Percentiles rank a stretch among this genome's conserved stretches.
phyloP scores from a whole-genome alignment of 2,888 invertebrate genomes.

The Blastobasis lacticolella region DNA sequence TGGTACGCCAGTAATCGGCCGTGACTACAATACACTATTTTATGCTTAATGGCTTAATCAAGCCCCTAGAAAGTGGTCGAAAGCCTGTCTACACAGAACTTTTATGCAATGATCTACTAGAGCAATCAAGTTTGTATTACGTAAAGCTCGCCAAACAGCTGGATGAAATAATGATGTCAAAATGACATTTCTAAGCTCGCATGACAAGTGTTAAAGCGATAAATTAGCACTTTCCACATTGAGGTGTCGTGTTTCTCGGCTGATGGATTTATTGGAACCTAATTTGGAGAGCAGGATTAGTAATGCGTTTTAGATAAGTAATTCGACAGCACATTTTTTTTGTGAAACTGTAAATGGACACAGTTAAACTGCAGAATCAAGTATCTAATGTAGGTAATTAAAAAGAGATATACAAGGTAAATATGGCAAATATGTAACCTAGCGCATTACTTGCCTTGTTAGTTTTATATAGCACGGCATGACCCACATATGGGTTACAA shows the following conservation, averaged over 20 bases:
- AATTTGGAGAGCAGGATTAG: not conserved
- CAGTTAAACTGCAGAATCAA: too few species aligned
- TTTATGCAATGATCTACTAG: constrained; percentile 36
- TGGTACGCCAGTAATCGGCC: constrained; percentile 32
- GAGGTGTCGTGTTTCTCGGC: not conserved
- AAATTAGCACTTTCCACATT: constrained; percentile 1
- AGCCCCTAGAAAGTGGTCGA: constrained; percentile 51
- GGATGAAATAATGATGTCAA: constrained; percentile 6
- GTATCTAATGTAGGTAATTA: too few species aligned
- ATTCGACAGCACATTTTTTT: too few species aligned
- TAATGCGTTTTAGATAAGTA: too few species aligned
- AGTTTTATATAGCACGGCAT: too few species aligned
- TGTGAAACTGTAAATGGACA: too few species aligned
- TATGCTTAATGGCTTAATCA: constrained; percentile 55
- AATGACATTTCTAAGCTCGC: not conserved
- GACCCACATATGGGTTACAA: too few species aligned
- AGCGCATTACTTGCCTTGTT: too few species aligned
- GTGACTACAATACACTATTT: constrained; percentile 50
- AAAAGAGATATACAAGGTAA: too few species aligned
- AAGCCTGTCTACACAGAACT: constrained; percentile 27
- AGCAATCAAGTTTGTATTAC: constrained; percentile 23
- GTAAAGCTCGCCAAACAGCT: constrained; percentile 17
- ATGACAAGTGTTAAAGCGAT: constrained; percentile 5
- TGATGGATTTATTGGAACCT: not conserved
- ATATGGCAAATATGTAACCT: too few species aligned